Evolutionary conservation across 1,140 invertebrate species (phyloP), one percentile per base, ranked within the genome.

Genomic region (Oryctes rhinoceros): DNA sequence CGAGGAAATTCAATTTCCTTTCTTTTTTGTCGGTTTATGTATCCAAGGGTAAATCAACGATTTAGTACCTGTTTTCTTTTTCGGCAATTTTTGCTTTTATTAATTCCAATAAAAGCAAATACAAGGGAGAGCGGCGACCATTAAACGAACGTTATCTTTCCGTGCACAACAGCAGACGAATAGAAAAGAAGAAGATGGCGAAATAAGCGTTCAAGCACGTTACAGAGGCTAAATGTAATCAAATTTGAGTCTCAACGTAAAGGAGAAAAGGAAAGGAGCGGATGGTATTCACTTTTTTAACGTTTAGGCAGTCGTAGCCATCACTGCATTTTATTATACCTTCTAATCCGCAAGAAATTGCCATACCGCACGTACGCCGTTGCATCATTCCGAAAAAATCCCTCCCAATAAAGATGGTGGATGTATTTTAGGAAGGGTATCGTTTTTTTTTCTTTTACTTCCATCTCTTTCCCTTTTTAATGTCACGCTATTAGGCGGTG

Each of bases 1-100:
- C 35, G 65, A 37, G 24, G 10, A 71, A 71, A 71, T 71, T 71
- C 20, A 71, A 71, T 71, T 71, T 71, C 10, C 65, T 71, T 37
- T 71, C 65, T 37, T 35, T 15, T 37, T 10, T 15, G 24, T 15
- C 5, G 9, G 11, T 71, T 35, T 30, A 35, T 71, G 35, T 35
- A 71, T 24, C 20, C 13, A 24, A 71, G 18, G 65, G 10, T 15
- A 30, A 37, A 35, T 71, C 65, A 10, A 15, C 65, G 35, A 71
- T 71, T 71, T 71, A 71, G 11, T 10, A 15, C 65, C 24, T 71
- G 65, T 71, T 24, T 44, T 44, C 39, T 59, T 71, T 71, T 71
- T 35, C 65, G 18, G 65, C 65, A 71, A 71, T 71, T 71, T 71
- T 24, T 37, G 35, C 65, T 71, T 71, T 71, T 71, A 71, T 71